Base-by-base conservation (phyloP, 2,113 vertebrate genomes). In the Himantopus leucocephalus region DNA sequence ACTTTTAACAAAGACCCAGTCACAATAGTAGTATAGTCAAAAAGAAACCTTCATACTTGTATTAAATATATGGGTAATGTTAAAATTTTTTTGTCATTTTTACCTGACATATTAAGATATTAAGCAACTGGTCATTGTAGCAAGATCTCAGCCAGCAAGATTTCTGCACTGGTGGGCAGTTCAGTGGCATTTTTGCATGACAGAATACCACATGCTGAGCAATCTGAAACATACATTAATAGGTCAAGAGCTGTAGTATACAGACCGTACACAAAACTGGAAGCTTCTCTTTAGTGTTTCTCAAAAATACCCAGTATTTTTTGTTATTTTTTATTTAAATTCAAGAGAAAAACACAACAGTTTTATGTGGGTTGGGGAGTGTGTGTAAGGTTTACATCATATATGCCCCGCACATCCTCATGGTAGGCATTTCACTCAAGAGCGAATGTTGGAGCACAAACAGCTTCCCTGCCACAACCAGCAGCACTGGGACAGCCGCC, bases 1-100 rank as follows among this genome's bases (percentile, higher is more conserved):
- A 39, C 43, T 79, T 84, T 59, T 67, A 52, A 39, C 14, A 50
- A 32, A 66, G 6, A 30, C 10, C 2, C 23, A 72, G 14, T 45
- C 52, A 60, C 21, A 39, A 18, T 14, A 62, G 18, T 5, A 68
- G 1, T 7, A 53, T 2, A 75, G 27, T 6, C 14, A 60, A 50
- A 88, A 82, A 13, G 6, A 73, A 92, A 29, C 10, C 12, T 70
- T 37, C 11, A 8, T 45, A 23, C 6, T 62, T 70, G 20, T 9
- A 7, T 11, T 77, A 77, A 41, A 55, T 23, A 55, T 3, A 26
- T 0, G 0, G 6, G 6, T 27, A 52, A 73, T 16, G 2, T 30
- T 59, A 23, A 5, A 8, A 10, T 34, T 58, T 68, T n/a, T 52
- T 37, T 24, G 5, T 41, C 9, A 26, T 7, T 53, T 76, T 35